Evolutionary conservation across 2,113 vertebrate species (phyloP), one percentile per base, ranked within the genome.

Genomic region (Calypte anna): DNA sequence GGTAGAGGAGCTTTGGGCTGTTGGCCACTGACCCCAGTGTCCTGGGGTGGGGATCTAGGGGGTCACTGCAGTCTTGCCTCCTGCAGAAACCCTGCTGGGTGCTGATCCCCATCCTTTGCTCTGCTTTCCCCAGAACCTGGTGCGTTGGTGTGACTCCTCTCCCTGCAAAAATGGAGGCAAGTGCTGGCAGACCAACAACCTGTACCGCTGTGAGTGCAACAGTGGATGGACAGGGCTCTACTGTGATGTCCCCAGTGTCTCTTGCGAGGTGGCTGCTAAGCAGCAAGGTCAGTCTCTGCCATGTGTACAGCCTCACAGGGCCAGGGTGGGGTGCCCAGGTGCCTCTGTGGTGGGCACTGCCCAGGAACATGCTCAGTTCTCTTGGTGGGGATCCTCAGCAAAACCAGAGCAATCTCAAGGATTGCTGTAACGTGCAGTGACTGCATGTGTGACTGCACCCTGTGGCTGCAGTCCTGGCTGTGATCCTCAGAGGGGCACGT

Each of bases 181-280:
- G 16, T 99, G 99, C 96, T 99, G 98, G 98, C 99, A 99, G 97
- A 98, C 96, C 31, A 98, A 97, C 27, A 98, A 98, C 24, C 97
- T 97, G 44, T 99, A 99, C 97, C 98, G 97, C 85, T 99, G 99
- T 0, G 97, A 98, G 93, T 99, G 99, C 94, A 97, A 97, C 94
- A 98, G 98, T 0, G 98, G 99, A 38, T 99, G 99, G 99, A 98
- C 98, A 0, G 99, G 99, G 27, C 97, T 99, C 57, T 99, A 99
- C 90, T 99, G 99, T 0, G 99, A 99, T 0, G 98, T 99, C 51
- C 99, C 99, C 53, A 99, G 98, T 0, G 99, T 99, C 30, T 99
- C 99, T 82, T 99, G 99, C 0, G 98, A 99, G 95, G 99, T 99
- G 88, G 99, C 99, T 2, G 99, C 99, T 1, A 98, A 97, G 88